Evolutionary conservation across 2,888 invertebrate species (phyloP).

Genomic region (Pantelozetes paolii): DNA sequence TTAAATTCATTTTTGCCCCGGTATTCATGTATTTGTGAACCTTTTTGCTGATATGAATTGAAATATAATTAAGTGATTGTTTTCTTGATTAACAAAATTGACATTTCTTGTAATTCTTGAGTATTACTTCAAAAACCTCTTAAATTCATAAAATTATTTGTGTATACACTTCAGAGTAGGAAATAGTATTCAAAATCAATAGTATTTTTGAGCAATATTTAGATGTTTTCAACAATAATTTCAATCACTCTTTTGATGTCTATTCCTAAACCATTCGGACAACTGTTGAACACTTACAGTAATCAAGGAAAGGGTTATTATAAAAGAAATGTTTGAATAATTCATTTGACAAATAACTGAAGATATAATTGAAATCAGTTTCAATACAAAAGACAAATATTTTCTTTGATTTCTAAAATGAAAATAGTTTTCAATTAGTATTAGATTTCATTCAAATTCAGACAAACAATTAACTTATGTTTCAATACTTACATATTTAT

Average conservation of each 20-base stretch:
- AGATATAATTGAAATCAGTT: neutral
- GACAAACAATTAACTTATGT: no score
- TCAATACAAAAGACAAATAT: conserved; percentile 7
- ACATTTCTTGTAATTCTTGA: no score
- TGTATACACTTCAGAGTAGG: no score
- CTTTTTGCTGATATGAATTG: no score
- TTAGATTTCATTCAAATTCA: no score
- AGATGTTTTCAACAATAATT: neutral
- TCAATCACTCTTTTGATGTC: conserved; percentile 7
- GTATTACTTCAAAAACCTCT: no score
- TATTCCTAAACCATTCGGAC: neutral
- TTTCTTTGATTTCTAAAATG: neutral
- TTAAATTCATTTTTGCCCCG: no score
- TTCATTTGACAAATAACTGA: conserved; percentile 24
- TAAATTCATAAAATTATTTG: no score
- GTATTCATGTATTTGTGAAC: no score
- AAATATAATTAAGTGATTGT: no score
- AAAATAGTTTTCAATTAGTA: neutral
- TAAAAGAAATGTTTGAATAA: conserved; percentile 9
- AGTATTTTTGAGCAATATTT: neutral
- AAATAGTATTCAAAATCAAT: no score
- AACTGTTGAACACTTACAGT: neutral
- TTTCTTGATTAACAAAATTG: no score
- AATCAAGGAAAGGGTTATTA: neutral
- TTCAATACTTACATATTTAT: conserved; percentile 12